Evolutionary conservation across 1,140 invertebrate species (phyloP).

Genomic region (Zaprionus gabonicus): DNA sequence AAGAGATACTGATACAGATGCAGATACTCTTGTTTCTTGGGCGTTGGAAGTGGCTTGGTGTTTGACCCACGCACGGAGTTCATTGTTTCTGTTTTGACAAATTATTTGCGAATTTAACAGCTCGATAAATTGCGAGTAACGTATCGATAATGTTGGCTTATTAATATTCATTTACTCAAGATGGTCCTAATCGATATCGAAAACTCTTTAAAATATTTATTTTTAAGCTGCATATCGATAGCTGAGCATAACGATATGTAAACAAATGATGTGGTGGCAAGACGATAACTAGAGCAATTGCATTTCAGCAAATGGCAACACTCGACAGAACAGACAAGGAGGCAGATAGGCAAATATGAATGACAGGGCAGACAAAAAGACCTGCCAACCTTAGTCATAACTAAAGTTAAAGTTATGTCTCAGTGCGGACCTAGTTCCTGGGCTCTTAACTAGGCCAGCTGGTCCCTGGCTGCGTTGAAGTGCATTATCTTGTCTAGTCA

Average conservation of each 20-base stretch:
- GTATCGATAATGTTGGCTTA: background rate
- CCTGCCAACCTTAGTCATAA: background rate
- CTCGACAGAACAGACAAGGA: background rate
- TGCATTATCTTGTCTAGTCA: background rate
- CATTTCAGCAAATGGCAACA: constrained; percentile 28
- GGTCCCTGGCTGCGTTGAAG: background rate
- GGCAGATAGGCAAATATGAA: background rate
- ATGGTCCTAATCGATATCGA: too few species aligned
- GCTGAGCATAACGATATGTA: background rate
- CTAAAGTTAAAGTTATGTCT: background rate
- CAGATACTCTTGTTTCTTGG: constrained; percentile 47
- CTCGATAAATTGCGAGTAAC: constrained; percentile 37
- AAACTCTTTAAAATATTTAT: background rate
- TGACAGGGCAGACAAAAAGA: background rate
- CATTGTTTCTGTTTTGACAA: constrained; percentile 58
- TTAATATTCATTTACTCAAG: background rate
- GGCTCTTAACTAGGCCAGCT: constrained; percentile 35
- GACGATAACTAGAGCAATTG: background rate
- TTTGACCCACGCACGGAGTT: constrained; percentile 61
- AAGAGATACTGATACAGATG: constrained; percentile 12
- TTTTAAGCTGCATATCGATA: background rate
- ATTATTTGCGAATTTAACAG: constrained; percentile 70
- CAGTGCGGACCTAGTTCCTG: background rate
- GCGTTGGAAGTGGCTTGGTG: constrained; percentile 31
- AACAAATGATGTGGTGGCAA: background rate